These are phyloP conservation scores for Ascidia mentula DNA, from an alignment of 23 tunicate species.

Conservation along the genomic window DNA sequence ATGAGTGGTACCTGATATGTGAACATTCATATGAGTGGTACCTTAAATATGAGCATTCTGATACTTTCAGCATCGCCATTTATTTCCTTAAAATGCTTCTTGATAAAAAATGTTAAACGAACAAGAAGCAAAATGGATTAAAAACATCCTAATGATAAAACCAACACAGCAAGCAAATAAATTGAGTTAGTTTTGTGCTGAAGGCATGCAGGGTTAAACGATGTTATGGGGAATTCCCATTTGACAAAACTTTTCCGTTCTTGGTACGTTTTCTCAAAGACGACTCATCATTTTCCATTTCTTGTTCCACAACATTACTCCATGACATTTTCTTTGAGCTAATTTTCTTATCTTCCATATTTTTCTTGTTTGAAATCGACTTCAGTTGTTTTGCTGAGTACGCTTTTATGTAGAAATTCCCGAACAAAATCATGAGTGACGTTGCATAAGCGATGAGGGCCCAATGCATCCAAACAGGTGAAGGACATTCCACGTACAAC, in stretches of 20 bases:
- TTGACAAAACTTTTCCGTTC: background rate
- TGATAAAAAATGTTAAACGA: too few species aligned
- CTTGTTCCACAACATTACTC: background rate
- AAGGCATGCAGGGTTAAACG: too few species aligned
- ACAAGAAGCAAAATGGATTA: too few species aligned
- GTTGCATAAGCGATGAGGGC: conserved; percentile 71
- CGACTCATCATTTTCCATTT: background rate
- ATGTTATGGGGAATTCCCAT: background rate
- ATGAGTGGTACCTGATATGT: too few species aligned
- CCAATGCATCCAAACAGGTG: conserved; percentile 95
- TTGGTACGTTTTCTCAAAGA: background rate
- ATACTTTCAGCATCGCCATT: too few species aligned
- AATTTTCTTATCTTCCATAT: background rate
- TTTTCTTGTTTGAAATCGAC: background rate
- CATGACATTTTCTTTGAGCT: background rate
- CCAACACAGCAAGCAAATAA: too few species aligned
- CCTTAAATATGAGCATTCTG: too few species aligned
- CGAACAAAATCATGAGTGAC: conserved; percentile 72
- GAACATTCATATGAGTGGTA: too few species aligned
- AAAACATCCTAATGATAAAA: too few species aligned
- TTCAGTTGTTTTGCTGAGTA: conserved; percentile 20
- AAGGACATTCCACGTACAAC: conserved; percentile 65
- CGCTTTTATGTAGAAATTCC: conserved; percentile 83
- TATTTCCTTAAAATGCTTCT: too few species aligned
- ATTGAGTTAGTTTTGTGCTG: too few species aligned